Conservation (phyloP, 2,888 invertebrate genomes). For the Phaedon cochleariae region DNA sequence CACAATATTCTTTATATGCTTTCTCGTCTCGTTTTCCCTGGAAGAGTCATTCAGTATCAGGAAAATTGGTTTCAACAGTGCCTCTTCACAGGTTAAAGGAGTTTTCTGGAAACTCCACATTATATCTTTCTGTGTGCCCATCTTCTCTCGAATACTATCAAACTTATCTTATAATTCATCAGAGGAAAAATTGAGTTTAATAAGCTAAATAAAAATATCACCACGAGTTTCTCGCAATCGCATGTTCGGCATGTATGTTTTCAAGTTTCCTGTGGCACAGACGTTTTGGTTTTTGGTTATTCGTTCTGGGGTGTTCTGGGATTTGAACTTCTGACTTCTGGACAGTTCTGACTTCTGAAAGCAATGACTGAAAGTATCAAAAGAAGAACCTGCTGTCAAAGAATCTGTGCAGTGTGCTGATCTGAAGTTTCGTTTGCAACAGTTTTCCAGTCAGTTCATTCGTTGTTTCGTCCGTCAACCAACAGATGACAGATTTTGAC, state of each 20-base stretch:
- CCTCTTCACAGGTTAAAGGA: conserved; percentile 24
- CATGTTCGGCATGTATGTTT: neutral
- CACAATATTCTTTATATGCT: conserved; percentile 35
- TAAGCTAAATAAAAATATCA: conserved; percentile 25
- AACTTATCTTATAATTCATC: conserved; percentile 12
- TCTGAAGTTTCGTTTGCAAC: too few species aligned
- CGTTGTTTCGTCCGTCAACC: too few species aligned
- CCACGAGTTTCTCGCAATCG: conserved; percentile 38
- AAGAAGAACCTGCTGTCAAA: too few species aligned
- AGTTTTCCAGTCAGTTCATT: too few species aligned
- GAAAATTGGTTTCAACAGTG: conserved; percentile 24
- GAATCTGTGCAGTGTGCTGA: too few species aligned
- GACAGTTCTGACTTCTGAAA: too few species aligned
- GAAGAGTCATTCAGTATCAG: conserved; percentile 21
- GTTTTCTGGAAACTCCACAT: conserved; percentile 22
- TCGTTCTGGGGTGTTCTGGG: too few species aligned
- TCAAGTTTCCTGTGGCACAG: too few species aligned
- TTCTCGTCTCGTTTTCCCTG: conserved; percentile 35
- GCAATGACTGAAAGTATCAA: too few species aligned
- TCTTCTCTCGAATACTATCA: conserved; percentile 20
- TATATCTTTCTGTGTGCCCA: conserved; percentile 21
- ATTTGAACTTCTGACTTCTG: too few species aligned
- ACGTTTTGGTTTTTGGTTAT: too few species aligned
- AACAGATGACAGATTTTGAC: too few species aligned
- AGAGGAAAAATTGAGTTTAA: conserved; percentile 20